A percentile compares a stretch with the other conserved stretches of the same genome.
These are phyloP conservation scores for Leptarthrus brevirostris DNA, from an alignment of 2,888 invertebrate genomes.

Conservation along the genomic window DNA sequence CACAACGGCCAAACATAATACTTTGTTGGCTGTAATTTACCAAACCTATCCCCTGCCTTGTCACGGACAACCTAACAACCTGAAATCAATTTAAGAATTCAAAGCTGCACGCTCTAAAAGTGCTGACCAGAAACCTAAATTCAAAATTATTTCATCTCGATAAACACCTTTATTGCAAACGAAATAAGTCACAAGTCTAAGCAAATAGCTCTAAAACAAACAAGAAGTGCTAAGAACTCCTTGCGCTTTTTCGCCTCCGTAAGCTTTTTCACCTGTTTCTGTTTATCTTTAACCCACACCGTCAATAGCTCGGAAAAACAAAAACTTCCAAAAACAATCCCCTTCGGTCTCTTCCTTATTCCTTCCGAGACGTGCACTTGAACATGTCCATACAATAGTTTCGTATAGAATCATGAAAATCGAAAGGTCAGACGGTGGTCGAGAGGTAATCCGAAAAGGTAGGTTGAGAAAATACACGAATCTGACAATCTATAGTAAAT, in stretches of 20 bases:
- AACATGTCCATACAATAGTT: not conserved
- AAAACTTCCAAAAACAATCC: not conserved
- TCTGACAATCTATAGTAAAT: constrained; percentile 17
- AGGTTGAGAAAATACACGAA: not conserved
- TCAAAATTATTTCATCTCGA: constrained; percentile 18
- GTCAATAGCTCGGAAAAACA: not conserved
- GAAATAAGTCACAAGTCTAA: constrained; percentile 15
- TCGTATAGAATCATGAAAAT: not conserved
- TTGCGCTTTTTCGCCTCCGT: constrained; percentile 25
- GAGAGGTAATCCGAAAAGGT: not conserved
- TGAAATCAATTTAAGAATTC: not conserved
- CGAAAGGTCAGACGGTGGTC: constrained; percentile 21
- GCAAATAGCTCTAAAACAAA: constrained; percentile 18
- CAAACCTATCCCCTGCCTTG: too few species aligned
- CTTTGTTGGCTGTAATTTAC: too few species aligned
- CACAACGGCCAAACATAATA: too few species aligned
- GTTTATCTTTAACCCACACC: constrained; percentile 5
- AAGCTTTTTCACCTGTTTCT: constrained; percentile 38
- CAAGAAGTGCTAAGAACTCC: constrained; percentile 31
- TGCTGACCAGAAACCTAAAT: constrained; percentile 1
- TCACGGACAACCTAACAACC: not conserved
- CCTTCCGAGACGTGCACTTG: not conserved
- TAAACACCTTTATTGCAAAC: not conserved
- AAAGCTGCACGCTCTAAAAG: not conserved
- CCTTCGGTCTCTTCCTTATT: not conserved